Evolutionary conservation across 2,888 invertebrate genomes (phyloP), one percentile per base, ranked within the genome.

Genomic region (Notodonta ziczac): DNA sequence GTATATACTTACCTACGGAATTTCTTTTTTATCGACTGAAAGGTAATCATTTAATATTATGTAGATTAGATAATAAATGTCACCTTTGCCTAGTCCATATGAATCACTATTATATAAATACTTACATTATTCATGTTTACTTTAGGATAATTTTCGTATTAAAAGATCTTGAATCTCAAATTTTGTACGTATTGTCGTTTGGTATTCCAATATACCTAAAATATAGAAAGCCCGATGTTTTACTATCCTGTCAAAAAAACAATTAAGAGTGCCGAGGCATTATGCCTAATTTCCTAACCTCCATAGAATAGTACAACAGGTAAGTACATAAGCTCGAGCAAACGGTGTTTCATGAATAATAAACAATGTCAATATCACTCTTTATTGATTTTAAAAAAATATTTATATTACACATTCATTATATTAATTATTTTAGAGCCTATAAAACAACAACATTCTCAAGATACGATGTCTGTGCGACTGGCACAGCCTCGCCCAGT

Each of bases 381-480:
- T 93, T 93, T 93, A 93, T 91, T 93, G 88, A 88, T 90, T 90
- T 92, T 91, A 93, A 91, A 93, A 93, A 93, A 93, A 93, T 93
- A 93, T 89, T 90, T 89, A 87, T 93, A 90, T 90, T 89, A 91
- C 90, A 92, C 90, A 91, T 91, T 90, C 89, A 89, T 90, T 87
- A 87, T 73, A 83, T 79, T 82, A 82, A 82, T 89, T 76, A 75
- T 66, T 74, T 86, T 89, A 89, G 90, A 90, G 87, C 87, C 87
- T 90, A 87, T 87, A 83, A 84, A 89, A 89, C 86, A 87, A 86
- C 86, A 90, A 89, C 86, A 87, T 88, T 85, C 81, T 86, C 82
- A 81, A 83, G 83, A 86, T 80, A 81, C 69, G 72, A 74, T 73
- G 77, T 78, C 77, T 79, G 80, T 74, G 77, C 72, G 81, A 24